Evolutionary conservation across 2,888 invertebrate genomes (phyloP).

Genomic region (Acronicta alni): DNA sequence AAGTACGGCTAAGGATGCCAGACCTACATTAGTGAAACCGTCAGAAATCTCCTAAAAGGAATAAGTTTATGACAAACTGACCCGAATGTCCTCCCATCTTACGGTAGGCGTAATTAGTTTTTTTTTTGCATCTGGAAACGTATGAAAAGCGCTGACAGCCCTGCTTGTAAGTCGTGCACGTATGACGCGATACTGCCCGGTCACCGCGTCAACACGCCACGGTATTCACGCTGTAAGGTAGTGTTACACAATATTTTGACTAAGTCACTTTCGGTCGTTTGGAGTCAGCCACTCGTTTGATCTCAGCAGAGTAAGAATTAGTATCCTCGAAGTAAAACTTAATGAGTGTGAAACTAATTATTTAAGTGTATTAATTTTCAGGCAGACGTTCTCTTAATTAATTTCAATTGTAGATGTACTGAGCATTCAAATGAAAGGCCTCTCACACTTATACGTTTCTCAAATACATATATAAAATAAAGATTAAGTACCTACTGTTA

Average conservation of each 20-base stretch:
- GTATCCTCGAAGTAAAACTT: too few relatives aligned
- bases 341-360: too few relatives aligned
- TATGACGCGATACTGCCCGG: background rate
- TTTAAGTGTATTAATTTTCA: too few relatives aligned
- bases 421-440: too few relatives aligned
- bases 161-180: background rate
- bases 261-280: constrained; percentile 19
- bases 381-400: too few relatives aligned
- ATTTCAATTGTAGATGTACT: too few relatives aligned
- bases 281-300: constrained; percentile 16
- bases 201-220: constrained; percentile 31
- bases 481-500: too few relatives aligned
- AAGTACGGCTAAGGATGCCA: background rate
- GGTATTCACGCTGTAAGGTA: constrained; percentile 8
- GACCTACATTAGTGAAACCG: background rate
- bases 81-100: too few relatives aligned
- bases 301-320: background rate
- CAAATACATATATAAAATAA: too few relatives aligned
- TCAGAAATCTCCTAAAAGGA: background rate
- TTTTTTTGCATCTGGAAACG: background rate
- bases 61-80: background rate
- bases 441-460: too few relatives aligned
- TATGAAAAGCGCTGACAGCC: background rate
- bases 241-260: constrained; percentile 34
- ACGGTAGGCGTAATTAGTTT: too few relatives aligned